Evolutionary conservation across 2,113 vertebrate genomes (phyloP).

Genomic region (Bufo gargarizans): DNA sequence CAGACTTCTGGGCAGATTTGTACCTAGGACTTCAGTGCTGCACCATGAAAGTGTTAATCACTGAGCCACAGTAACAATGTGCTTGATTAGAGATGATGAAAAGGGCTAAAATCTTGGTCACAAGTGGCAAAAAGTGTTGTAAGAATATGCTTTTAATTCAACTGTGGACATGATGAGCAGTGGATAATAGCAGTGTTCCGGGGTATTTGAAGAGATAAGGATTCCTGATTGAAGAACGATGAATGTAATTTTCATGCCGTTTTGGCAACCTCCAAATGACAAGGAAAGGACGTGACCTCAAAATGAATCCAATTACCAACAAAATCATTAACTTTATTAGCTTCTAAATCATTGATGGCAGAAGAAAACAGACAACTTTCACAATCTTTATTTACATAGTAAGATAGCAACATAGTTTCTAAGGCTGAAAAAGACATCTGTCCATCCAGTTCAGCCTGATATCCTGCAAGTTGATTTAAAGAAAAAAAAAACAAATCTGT

Average conservation of each 20-base stretch:
- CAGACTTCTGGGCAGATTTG: neutral
- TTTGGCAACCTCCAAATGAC: neutral
- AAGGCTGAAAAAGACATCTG: too few species aligned
- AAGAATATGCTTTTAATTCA: neutral
- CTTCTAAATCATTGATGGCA: neutral
- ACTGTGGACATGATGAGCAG: neutral
- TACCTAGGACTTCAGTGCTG: neutral
- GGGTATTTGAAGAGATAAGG: neutral
- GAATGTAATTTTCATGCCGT: neutral
- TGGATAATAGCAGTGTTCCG: neutral
- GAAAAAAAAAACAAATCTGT: too few species aligned
- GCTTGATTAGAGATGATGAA: neutral
- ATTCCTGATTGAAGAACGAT: slow-evolving; percentile 1
- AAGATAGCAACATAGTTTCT: too few species aligned
- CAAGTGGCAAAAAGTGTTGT: neutral
- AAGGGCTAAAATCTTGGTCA: neutral
- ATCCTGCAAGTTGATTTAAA: too few species aligned
- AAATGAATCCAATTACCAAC: neutral
- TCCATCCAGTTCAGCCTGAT: too few species aligned
- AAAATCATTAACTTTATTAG: neutral
- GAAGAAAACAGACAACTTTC: too few species aligned
- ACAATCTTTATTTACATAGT: too few species aligned
- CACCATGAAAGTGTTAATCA: neutral
- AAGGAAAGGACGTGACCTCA: neutral
- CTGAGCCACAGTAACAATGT: neutral